Evolutionary conservation across 2,113 vertebrate genomes (phyloP), one percentile per base, ranked within the genome.

Genomic region (Gasterosteus nipponicus): DNA sequence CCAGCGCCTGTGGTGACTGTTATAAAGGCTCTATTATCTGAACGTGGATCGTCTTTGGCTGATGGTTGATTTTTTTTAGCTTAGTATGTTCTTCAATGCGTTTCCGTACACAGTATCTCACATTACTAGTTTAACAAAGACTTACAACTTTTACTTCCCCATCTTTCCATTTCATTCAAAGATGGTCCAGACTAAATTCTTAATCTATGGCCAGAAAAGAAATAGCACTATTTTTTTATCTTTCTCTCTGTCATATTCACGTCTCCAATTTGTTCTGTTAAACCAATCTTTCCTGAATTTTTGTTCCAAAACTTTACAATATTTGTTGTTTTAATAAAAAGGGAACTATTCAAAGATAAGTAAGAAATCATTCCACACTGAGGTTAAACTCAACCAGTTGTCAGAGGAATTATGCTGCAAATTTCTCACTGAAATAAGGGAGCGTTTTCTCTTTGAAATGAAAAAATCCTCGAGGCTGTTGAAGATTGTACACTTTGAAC

Each of bases 381-480:
- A 57, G 18, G 72, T 87, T 47, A 33, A 77, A 80, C 63, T 83
- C 83, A 26, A 26, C 69, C 60, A 51, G 39, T 65, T 75, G 73
- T 79, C 80, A 71, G 22, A 69, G 5, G 63, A 80, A 84, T 84
- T 67, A 74, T 65, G 15, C 80, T 77, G 60, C 67, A 80, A 84
- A 84, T 81, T 63, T 72, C 6, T 78, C 57, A 70, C 46, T 76
- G 78, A 76, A 84, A 85, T 85, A 81, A 66, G 83, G 73, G 67
- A 88, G 66, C 64, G 65, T 78, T 77, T 63, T 66, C 60, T 86
- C 75, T 77, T 84, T 82, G 72, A 87, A 82, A 87, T 87, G 38
- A 70, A 83, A 81, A 53, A 86, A 87, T 83, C 47, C 83, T 54
- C 69, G 58, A 80, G 73, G 62, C 63, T 68, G 85, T 81, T 78